Evolutionary conservation across 1,140 invertebrate genomes (phyloP).

Genomic region (Monochamus saltuarius): DNA sequence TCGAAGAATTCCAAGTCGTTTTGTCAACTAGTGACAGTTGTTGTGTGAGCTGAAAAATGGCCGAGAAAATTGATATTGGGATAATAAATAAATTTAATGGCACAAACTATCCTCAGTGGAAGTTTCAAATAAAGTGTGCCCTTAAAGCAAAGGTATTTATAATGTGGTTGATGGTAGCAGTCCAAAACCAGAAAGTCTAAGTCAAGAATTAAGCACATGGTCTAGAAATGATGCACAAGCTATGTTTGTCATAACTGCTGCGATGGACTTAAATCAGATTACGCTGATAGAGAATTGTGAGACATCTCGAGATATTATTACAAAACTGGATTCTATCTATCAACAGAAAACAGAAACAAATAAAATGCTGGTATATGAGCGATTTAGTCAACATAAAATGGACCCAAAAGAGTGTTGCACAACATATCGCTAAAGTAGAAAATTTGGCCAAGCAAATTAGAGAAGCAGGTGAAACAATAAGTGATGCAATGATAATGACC

Average conservation of each 20-base stretch:
- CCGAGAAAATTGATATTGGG: not conserved
- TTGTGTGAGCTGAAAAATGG: too few relatives aligned
- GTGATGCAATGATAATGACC: too few relatives aligned
- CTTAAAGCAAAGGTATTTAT: slow-evolving; percentile 31
- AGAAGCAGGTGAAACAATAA: too few relatives aligned
- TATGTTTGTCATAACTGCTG: slow-evolving; percentile 44
- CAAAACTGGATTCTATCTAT: slow-evolving; percentile 44
- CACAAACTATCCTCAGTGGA: slow-evolving; percentile 43
- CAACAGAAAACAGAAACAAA: slow-evolving; percentile 27
- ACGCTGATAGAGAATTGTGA: slow-evolving; percentile 45
- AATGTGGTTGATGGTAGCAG: not conserved
- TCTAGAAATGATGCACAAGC: slow-evolving; percentile 40
- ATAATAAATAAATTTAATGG: slow-evolving; percentile 41
- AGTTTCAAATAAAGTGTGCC: slow-evolving; percentile 45
- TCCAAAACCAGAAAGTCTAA: slow-evolving; percentile 17
- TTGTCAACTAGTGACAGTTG: too few relatives aligned
- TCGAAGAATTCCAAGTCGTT: too few relatives aligned
- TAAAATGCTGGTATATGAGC: slow-evolving; percentile 48
- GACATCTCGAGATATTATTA: slow-evolving; percentile 34
- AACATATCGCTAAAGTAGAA: slow-evolving; percentile 50
- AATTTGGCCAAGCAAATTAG: slow-evolving; percentile 44
- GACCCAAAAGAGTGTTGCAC: slow-evolving; percentile 37
- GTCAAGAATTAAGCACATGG: slow-evolving; percentile 29
- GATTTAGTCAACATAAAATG: slow-evolving; percentile 47
- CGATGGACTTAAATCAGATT: slow-evolving; percentile 45